A percentile compares a stretch with the other conserved stretches of the same genome.
Evolutionary conservation across 2,797 vertebrate species (phyloP).

Genomic region (Scarus forsteni): DNA sequence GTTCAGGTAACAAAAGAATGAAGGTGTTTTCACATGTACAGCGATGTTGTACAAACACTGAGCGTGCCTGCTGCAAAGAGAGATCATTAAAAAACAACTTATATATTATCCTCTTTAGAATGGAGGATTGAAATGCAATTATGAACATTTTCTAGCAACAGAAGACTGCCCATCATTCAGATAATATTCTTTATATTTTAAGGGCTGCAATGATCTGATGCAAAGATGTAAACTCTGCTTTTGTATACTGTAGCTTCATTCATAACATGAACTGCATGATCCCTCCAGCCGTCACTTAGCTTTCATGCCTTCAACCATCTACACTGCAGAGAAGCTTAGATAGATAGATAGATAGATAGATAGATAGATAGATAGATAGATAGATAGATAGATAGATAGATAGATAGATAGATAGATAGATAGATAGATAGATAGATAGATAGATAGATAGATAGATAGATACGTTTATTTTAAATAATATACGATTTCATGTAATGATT

Average conservation of each 20-base stretch:
- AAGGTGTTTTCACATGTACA: conserved; percentile 30
- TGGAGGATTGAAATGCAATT: conserved; percentile 3
- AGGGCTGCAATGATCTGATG: neutral
- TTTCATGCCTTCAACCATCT: neutral
- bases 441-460: too few species aligned
- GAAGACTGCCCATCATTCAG: neutral
- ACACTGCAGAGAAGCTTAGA: neutral
- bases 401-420: too few species aligned
- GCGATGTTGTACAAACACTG: conserved; percentile 1
- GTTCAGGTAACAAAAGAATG: conserved; percentile 12
- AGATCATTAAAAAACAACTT: conserved; percentile 1
- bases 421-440: too few species aligned
- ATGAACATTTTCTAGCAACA: neutral
- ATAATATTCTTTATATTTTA: neutral
- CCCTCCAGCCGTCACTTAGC: neutral
- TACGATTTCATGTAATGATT: too few species aligned
- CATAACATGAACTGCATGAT: neutral
- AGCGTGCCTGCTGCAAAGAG: conserved; percentile 9
- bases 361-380: too few species aligned
- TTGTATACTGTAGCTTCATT: neutral
- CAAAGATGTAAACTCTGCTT: neutral
- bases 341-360: neutral
- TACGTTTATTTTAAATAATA: too few species aligned
- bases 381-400: too few species aligned
- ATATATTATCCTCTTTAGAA: conserved; percentile 6